Evolutionary conservation across 64 coral and sea anemone genomes (phyloP).

Genomic region (Pocillopora verrucosa): DNA sequence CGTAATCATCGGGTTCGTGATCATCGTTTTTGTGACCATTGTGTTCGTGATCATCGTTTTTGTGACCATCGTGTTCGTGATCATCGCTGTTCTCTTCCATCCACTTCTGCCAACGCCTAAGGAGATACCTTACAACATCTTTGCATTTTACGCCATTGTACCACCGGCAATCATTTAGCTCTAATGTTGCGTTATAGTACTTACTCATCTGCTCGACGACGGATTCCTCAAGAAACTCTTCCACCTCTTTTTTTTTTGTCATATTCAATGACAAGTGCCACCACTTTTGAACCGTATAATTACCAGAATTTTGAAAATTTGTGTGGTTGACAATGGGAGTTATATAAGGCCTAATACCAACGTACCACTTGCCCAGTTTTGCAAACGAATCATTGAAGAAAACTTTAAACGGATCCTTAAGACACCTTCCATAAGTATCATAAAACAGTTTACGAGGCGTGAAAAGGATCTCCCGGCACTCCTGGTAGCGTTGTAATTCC

Average conservation of each 20-base stretch:
- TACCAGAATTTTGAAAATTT: no score
- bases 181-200: neutral
- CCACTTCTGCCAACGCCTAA: neutral
- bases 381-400: neutral
- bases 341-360: neutral
- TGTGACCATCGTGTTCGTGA: neutral
- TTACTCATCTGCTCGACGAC: neutral
- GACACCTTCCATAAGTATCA: neutral
- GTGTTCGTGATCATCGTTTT: neutral
- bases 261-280: neutral
- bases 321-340: neutral
- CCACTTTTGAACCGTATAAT: neutral
- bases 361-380: slow-evolving; percentile 12
- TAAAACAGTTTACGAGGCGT: neutral
- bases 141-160: neutral
- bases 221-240: neutral
- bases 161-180: neutral
- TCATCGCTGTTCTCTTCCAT: neutral
- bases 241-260: neutral
- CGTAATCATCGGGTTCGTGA: neutral
- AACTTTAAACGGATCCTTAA: slow-evolving; percentile 15
- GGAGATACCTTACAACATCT: neutral
- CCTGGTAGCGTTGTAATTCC: neutral
- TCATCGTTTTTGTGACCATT: neutral
- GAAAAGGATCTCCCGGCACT: neutral